Base-by-base conservation (phyloP, 2,888 invertebrate genomes). In the Synanthedon vespiformis region DNA sequence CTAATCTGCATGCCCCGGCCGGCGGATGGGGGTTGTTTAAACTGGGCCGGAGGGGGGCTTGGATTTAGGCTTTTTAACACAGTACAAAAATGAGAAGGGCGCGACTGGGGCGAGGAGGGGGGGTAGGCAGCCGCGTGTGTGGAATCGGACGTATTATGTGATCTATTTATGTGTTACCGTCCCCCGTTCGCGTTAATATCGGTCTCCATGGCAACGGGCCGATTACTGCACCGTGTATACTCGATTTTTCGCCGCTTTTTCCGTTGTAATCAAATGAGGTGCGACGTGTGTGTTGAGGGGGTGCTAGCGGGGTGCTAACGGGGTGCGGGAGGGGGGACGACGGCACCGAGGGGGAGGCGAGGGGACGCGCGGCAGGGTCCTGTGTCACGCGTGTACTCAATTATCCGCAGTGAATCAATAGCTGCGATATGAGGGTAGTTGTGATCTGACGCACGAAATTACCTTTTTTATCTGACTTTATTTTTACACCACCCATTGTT, bases 321-420 rank as follows among this genome's bases (percentile, higher is more conserved):
- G 80, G 74, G 69, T 73, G 71, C 70, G 80, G 74, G 78, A 76
- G 79, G 70, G 74, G 60, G 61, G 56, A 58, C 53, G 55, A 52
- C 51, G 55, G 57, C 52, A 60, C 55, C 34, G 60, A 60, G 58
- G 56, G 58, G 54, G 55, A 52, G 53, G 56, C 56, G 52, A 60
- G 56, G 60, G 60, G 58, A 57, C 55, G 57, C 58, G 57, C 58
- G 63, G 58, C 64, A 62, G 53, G 48, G 55, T 65, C 70, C 70
- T 72, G 72, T 72, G 82, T 74, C 83, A 85, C 83, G 85, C 86
- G 82, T 84, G 86, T 86, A 83, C 84, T 85, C 85, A 86, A 86
- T 87, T 87, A 86, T 83, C 84, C 80, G 85, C 85, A 86, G 82
- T 84, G 84, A 87, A 87, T 87, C 86, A 86, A 87, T 87, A 86